phyloP scores from a whole-genome alignment of 2,113 vertebrate species.

The Mirza zaza region DNA sequence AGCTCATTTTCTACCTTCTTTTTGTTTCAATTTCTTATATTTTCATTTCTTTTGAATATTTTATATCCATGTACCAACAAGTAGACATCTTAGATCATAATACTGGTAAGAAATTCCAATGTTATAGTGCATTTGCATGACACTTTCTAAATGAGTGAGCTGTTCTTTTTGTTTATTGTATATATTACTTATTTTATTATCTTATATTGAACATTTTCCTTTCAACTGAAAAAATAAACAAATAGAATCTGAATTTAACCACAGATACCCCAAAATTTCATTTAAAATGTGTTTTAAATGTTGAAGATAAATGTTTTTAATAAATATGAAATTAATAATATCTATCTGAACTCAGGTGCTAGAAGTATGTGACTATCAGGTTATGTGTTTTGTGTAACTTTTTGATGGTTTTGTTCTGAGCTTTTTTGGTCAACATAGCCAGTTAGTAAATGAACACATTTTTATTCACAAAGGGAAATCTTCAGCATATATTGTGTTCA shows the following conservation, averaged over 20 bases:
- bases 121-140: neutral
- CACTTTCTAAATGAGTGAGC: neutral
- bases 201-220: neutral
- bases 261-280: neutral
- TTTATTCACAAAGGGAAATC: conserved; percentile 44
- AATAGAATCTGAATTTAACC: neutral
- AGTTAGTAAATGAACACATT: neutral
- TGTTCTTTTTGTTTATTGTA: neutral
- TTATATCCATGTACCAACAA: neutral
- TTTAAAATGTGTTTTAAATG: neutral
- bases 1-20: neutral
- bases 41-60: neutral
- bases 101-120: neutral
- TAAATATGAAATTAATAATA: neutral
- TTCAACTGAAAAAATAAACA: neutral
- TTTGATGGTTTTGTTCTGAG: neutral
- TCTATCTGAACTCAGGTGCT: neutral
- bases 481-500: conserved; percentile 10
- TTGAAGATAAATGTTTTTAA: neutral
- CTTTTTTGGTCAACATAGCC: neutral
- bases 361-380: neutral
- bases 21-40: neutral
- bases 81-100: neutral
- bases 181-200: neutral
- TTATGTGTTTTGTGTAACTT: neutral